phyloP scores from a whole-genome alignment of 2,888 invertebrate genomes.

The Trissonchulus sp. region DNA sequence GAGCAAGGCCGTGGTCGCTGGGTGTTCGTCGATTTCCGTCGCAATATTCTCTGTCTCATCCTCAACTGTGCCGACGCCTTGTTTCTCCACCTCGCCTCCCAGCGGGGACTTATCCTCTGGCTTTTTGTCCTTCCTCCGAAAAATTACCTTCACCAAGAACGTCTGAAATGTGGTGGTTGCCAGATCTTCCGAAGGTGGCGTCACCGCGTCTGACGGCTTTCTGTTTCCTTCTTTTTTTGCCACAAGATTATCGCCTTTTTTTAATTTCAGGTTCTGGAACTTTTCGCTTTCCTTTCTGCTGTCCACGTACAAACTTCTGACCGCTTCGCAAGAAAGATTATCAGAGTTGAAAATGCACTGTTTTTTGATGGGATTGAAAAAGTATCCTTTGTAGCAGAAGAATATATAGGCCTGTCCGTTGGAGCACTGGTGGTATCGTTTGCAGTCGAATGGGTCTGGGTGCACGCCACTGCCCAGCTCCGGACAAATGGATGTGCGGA shows the following conservation, averaged over 20 bases:
- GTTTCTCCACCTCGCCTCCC: background rate
- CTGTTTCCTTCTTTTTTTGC: background rate
- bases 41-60: background rate
- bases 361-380: constrained; percentile 28
- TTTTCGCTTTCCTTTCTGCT: background rate
- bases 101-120: background rate
- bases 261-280: background rate
- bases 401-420: constrained; percentile 11
- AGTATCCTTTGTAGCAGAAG: constrained; percentile 29
- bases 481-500: constrained; percentile 5
- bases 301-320: background rate
- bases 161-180: background rate
- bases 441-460: constrained; percentile 23
- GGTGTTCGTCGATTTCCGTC: background rate
- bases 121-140: background rate
- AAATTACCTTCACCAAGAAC: background rate
- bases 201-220: background rate
- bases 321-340: background rate
- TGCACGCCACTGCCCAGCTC: background rate
- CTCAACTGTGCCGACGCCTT: background rate
- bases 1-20: background rate
- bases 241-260: background rate
- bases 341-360: constrained; percentile 17
- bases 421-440: constrained; percentile 28
- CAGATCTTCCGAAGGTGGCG: background rate